phyloP scores from a whole-genome alignment of 1,140 invertebrate species.

The Eciton burchellii region DNA sequence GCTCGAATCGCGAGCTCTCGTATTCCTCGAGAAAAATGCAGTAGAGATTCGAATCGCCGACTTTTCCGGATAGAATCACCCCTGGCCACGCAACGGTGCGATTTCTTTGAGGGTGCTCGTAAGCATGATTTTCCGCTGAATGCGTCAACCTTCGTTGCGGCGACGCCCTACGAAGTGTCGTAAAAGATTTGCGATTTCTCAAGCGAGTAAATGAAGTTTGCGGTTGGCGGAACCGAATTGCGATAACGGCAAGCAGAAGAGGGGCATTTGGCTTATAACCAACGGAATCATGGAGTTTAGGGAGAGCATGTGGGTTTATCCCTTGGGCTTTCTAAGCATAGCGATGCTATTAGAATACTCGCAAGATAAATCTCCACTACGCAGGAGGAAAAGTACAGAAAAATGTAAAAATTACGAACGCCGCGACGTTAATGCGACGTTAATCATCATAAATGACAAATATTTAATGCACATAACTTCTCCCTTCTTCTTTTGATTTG shows the following conservation, averaged over 20 bases:
- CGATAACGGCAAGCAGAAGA: conserved; percentile 13
- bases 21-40: conserved; percentile 43
- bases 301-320: background rate
- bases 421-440: background rate
- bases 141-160: conserved; percentile 46
- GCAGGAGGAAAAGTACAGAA: background rate
- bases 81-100: conserved; percentile 22
- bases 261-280: background rate
- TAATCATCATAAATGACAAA: too few relatives aligned
- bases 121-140: conserved; percentile 61
- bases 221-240: conserved; percentile 46
- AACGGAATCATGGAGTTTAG: conserved; percentile 23
- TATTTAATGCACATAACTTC: too few relatives aligned
- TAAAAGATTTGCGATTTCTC: conserved; percentile 48
- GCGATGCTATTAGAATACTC: background rate
- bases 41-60: conserved; percentile 45
- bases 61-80: conserved; percentile 37
- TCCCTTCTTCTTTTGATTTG: too few relatives aligned
- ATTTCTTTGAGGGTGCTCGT: conserved; percentile 55
- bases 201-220: conserved; percentile 59
- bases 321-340: conserved; percentile 3
- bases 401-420: background rate
- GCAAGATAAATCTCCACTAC: background rate
- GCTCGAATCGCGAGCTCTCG: conserved; percentile 20
- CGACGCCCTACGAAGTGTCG: conserved; percentile 43